Percentiles rank a stretch among this genome's conserved stretches.
Conservation (phyloP, 2,797 vertebrate genomes). For the Brotula barbata region DNA sequence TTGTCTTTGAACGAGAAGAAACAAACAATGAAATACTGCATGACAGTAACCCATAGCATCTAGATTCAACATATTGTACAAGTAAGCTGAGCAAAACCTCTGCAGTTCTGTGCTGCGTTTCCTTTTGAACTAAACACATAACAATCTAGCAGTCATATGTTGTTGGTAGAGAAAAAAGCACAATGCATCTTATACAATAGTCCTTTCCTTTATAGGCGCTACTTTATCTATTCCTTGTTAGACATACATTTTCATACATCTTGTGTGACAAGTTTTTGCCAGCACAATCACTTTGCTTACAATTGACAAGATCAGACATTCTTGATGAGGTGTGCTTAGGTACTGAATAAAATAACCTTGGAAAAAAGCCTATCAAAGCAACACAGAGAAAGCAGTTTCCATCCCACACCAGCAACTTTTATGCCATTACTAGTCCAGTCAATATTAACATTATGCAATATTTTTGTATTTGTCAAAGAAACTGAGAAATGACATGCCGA, state of each 20-base stretch:
- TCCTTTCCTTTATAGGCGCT: slow-evolving; percentile 4
- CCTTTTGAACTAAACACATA: slow-evolving; percentile 51
- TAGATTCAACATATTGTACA: slow-evolving; percentile 62
- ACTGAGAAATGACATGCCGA: slow-evolving; percentile 54
- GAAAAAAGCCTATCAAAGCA: slow-evolving; percentile 54
- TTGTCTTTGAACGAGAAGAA: slow-evolving; percentile 65
- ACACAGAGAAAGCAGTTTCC: slow-evolving; percentile 57
- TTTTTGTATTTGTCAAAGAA: slow-evolving; percentile 56
- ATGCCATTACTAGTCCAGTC: slow-evolving; percentile 45
- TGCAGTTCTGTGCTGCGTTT: slow-evolving; percentile 2
- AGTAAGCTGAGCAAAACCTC: slow-evolving; percentile 45
- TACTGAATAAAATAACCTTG: slow-evolving; percentile 54
- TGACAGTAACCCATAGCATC: slow-evolving; percentile 64
- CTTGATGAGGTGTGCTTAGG: slow-evolving; percentile 33
- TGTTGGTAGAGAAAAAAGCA: slow-evolving; percentile 32
- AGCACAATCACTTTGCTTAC: slow-evolving; percentile 28
- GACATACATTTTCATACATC: slow-evolving; percentile 41
- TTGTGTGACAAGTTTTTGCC: slow-evolving; percentile 31
- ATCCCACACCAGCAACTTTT: slow-evolving; percentile 44
- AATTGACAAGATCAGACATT: slow-evolving; percentile 49
- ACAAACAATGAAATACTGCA: slow-evolving; percentile 74
- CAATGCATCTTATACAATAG: slow-evolving; percentile 46
- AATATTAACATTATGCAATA: slow-evolving; percentile 50
- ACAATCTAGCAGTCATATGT: slow-evolving; percentile 42
- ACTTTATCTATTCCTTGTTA: slow-evolving; percentile 27